phyloP scores from a whole-genome alignment of 1,140 invertebrate species.

The Drosophila dunni region DNA sequence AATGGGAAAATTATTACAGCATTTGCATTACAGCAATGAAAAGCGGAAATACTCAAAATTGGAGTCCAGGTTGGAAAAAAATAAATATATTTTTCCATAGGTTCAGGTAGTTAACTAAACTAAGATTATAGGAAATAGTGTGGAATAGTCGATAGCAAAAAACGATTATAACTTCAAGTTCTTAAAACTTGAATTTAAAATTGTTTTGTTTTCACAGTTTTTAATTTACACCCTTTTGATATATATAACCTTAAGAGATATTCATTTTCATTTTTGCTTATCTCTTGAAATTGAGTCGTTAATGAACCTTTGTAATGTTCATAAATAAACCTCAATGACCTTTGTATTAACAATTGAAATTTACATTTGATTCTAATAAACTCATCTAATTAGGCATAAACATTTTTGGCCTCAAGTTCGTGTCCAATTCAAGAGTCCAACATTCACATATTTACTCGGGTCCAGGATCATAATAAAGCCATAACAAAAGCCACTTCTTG shows the following conservation, averaged over 20 bases:
- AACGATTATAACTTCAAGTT: too few relatives aligned
- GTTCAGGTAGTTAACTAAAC: too few relatives aligned
- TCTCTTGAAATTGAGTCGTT: not conserved
- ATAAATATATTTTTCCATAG: too few relatives aligned
- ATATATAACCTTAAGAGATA: too few relatives aligned
- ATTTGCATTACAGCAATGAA: not conserved
- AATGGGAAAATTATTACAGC: not conserved
- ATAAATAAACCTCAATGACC: not conserved
- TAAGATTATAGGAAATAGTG: too few relatives aligned
- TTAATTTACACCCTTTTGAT: too few relatives aligned
- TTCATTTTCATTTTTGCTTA: too few relatives aligned
- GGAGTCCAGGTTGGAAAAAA: too few relatives aligned
- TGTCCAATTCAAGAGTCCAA: slow-evolving; percentile 57
- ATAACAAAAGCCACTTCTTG: slow-evolving; percentile 25
- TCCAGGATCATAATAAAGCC: slow-evolving; percentile 21
- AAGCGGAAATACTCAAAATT: not conserved
- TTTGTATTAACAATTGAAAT: slow-evolving; percentile 10
- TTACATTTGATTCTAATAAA: slow-evolving; percentile 49
- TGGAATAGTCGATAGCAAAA: too few relatives aligned
- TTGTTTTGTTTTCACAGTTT: too few relatives aligned
- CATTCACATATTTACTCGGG: slow-evolving; percentile 1
- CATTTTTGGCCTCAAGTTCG: slow-evolving; percentile 49
- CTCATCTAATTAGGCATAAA: slow-evolving; percentile 64
- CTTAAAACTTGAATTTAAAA: too few relatives aligned
- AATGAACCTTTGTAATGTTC: not conserved